Conservation (phyloP, 2,113 vertebrate genomes). For the Peucedramus taeniatus region DNA sequence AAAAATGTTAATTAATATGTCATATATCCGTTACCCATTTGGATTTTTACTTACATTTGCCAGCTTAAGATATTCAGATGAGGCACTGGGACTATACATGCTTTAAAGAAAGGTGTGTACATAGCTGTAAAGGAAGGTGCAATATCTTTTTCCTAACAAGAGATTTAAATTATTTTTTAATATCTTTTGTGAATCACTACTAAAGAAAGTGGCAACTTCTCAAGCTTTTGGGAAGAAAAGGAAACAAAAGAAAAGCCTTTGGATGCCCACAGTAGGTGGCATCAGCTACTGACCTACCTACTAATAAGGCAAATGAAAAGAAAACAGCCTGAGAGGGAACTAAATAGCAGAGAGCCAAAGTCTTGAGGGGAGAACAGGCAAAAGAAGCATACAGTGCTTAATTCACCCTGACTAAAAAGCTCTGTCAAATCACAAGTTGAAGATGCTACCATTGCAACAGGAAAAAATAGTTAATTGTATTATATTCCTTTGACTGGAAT, state of each 20-base stretch:
- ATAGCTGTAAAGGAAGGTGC: neutral
- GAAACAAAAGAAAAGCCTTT: conserved; percentile 61
- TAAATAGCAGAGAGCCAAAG: conserved; percentile 50
- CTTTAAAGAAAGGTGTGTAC: neutral
- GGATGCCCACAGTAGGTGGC: conserved; percentile 71
- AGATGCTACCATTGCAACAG: conserved; percentile 28
- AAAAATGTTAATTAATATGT: neutral
- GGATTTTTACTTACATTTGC: neutral
- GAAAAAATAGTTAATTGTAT: conserved; percentile 12
- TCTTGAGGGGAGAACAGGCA: conserved; percentile 37
- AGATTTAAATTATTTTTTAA: conserved; percentile 34
- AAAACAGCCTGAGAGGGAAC: conserved; percentile 62
- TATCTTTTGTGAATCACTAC: conserved; percentile 37
- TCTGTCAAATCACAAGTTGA: conserved; percentile 30
- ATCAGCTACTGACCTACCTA: conserved; percentile 67
- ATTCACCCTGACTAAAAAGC: conserved; percentile 49
- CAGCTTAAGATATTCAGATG: neutral
- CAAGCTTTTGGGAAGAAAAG: conserved; percentile 36
- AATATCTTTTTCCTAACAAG: neutral
- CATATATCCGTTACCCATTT: neutral
- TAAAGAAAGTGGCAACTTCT: conserved; percentile 53
- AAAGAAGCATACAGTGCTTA: conserved; percentile 28
- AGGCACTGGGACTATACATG: neutral
- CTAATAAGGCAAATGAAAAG: conserved; percentile 72
- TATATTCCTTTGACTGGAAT: conserved; percentile 3